phyloP scores from a whole-genome alignment of 2,888 invertebrate genomes.

The Cataglyphis rosenhaueri region DNA sequence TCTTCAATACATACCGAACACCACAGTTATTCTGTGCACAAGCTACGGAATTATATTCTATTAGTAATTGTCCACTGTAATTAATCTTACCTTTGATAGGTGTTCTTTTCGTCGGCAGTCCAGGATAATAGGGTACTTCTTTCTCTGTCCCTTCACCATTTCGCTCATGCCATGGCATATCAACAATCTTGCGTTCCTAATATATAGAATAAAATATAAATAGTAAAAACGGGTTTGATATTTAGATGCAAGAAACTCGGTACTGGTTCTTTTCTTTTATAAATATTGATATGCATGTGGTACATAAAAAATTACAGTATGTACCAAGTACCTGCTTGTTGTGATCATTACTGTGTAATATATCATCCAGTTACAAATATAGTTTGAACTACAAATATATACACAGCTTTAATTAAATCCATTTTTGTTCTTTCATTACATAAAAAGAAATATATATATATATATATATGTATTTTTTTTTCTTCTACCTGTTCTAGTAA shows the following conservation, averaged over 20 bases:
- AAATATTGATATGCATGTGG: conserved; percentile 58
- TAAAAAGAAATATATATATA: conserved; percentile 61
- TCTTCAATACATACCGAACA: conserved; percentile 85
- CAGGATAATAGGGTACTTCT: conserved; percentile 90
- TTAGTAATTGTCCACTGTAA: conserved; percentile 78
- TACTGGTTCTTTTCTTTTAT: conserved; percentile 52
- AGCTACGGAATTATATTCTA: conserved; percentile 85
- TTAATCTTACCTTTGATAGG: conserved; percentile 91
- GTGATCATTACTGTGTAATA: conserved; percentile 68
- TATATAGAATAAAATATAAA: conserved; percentile 70
- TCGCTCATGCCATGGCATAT: conserved; percentile 92
- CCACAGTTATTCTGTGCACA: conserved; percentile 81
- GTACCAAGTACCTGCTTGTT: conserved; percentile 72
- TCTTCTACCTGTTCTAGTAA: conserved; percentile 67
- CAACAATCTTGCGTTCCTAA: conserved; percentile 88
- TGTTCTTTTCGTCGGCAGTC: conserved; percentile 91
- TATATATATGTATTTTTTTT: background rate
- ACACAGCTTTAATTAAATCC: conserved; percentile 65
- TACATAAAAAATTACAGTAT: conserved; percentile 65
- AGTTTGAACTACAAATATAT: conserved; percentile 66
- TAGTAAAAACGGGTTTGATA: conserved; percentile 46
- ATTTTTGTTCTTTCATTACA: conserved; percentile 61
- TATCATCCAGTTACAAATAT: conserved; percentile 72
- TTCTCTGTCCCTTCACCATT: conserved; percentile 87
- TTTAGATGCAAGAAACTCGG: conserved; percentile 52